These are phyloP conservation scores for Mesitornis unicolor DNA, from an alignment of 2,113 vertebrate genomes.

Conservation along the genomic window DNA sequence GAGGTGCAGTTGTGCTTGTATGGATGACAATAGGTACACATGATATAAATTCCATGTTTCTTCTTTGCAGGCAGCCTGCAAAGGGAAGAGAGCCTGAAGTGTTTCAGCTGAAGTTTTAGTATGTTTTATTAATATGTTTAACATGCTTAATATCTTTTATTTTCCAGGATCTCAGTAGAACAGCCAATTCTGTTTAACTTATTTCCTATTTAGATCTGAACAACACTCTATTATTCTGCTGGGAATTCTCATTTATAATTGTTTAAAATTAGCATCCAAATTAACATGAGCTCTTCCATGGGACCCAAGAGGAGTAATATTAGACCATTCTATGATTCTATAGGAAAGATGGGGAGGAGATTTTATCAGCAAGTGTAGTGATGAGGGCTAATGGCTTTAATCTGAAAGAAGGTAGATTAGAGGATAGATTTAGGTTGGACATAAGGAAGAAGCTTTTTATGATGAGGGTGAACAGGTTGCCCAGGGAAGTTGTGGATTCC, in stretches of 20 bases:
- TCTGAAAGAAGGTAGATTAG: too few relatives aligned
- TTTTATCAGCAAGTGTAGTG: too few relatives aligned
- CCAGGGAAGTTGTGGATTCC: too few relatives aligned
- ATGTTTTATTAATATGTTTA: too few relatives aligned
- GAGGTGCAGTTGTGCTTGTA: not conserved
- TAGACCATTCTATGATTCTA: too few relatives aligned
- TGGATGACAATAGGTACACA: fast-evolving
- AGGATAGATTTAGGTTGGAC: too few relatives aligned
- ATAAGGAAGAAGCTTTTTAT: too few relatives aligned
- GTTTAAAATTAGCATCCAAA: not conserved
- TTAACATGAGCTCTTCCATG: not conserved
- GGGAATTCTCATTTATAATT: not conserved
- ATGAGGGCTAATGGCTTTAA: too few relatives aligned
- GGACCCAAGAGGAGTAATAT: not conserved
- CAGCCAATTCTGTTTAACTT: not conserved
- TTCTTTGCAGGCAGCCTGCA: too few relatives aligned
- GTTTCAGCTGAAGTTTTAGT: not conserved
- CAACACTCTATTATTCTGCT: not conserved
- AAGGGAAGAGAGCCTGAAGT: too few relatives aligned
- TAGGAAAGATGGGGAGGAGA: too few relatives aligned
- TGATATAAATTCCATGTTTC: not conserved
- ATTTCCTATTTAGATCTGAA: not conserved
- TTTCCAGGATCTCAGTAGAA: not conserved
- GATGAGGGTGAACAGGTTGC: too few relatives aligned
- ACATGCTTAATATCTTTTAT: not conserved